phyloP scores from a whole-genome alignment of 2,113 vertebrate species.

The Callorhinus ursinus region DNA sequence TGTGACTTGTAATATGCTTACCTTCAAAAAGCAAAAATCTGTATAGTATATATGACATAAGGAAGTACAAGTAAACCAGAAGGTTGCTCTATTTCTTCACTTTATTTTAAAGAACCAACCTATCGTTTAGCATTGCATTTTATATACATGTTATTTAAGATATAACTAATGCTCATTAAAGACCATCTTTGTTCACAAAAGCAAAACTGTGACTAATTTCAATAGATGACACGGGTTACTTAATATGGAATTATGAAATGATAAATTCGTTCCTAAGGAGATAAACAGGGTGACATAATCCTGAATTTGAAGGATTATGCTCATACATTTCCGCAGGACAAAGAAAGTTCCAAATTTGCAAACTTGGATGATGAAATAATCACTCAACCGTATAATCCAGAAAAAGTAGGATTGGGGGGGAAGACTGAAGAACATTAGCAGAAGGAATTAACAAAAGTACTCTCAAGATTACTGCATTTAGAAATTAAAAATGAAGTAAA shows the following conservation, averaged over 20 bases:
- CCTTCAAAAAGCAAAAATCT: background rate
- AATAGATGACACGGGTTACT: background rate
- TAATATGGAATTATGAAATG: background rate
- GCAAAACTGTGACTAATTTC: background rate
- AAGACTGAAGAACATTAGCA: background rate
- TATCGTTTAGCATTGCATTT: background rate
- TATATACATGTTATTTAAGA: background rate
- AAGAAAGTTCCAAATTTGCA: background rate
- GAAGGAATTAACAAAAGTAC: background rate
- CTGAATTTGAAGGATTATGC: background rate
- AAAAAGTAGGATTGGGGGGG: fast-evolving
- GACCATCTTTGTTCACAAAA: background rate
- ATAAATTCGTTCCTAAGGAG: background rate
- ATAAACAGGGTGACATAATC: background rate
- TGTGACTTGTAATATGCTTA: background rate
- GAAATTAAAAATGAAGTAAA: background rate
- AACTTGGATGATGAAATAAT: background rate
- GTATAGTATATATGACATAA: background rate
- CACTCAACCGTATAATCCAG: background rate
- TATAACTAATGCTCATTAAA: background rate
- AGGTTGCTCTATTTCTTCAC: background rate
- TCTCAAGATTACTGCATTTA: background rate
- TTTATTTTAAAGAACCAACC: background rate
- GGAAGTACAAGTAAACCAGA: background rate
- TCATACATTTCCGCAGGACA: background rate